These are phyloP conservation scores for Amphilophus citrinellus DNA, from an alignment of 2,113 vertebrate species.

Conservation along the genomic window DNA sequence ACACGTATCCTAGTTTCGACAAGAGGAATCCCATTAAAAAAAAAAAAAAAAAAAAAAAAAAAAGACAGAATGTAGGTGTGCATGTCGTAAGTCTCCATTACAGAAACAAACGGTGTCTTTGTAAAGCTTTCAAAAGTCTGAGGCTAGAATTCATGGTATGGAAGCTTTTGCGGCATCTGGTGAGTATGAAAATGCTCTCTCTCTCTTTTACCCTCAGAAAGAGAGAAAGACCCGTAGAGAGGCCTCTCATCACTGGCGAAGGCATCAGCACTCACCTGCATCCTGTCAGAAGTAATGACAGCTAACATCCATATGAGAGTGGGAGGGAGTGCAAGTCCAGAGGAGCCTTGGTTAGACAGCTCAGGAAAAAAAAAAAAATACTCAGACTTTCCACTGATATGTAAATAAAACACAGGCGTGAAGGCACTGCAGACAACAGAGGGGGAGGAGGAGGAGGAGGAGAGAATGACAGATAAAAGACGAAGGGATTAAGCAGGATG, in stretches of 20 bases:
- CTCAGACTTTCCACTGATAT: constrained; percentile 59
- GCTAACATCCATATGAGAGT: constrained; percentile 59
- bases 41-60: background rate
- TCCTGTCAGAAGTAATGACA: constrained; percentile 67
- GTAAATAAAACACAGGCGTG: constrained; percentile 30
- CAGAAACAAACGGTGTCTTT: constrained; percentile 5
- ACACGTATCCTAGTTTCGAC: background rate
- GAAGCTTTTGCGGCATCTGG: constrained; percentile 32
- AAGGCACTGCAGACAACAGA: constrained; percentile 26
- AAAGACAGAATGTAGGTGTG: background rate
- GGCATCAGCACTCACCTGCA: constrained; percentile 62
- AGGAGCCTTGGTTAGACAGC: constrained; percentile 24
- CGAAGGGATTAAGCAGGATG: constrained; percentile 46
- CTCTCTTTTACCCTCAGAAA: background rate
- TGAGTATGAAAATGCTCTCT: constrained; percentile 11
- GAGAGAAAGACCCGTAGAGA: constrained; percentile 20
- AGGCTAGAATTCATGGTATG: constrained; percentile 22
- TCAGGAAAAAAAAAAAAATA: constrained; percentile 23
- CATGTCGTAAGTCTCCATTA: background rate
- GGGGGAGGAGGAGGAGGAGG: constrained; percentile 32
- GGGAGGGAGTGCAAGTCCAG: constrained; percentile 49
- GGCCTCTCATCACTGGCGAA: constrained; percentile 51
- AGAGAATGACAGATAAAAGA: constrained; percentile 51
- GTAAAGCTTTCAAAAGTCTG: constrained; percentile 27
- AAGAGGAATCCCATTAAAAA: background rate